These are phyloP conservation scores for Cephus rjabovi DNA, from an alignment of 2,888 invertebrate genomes.

Conservation along the genomic window DNA sequence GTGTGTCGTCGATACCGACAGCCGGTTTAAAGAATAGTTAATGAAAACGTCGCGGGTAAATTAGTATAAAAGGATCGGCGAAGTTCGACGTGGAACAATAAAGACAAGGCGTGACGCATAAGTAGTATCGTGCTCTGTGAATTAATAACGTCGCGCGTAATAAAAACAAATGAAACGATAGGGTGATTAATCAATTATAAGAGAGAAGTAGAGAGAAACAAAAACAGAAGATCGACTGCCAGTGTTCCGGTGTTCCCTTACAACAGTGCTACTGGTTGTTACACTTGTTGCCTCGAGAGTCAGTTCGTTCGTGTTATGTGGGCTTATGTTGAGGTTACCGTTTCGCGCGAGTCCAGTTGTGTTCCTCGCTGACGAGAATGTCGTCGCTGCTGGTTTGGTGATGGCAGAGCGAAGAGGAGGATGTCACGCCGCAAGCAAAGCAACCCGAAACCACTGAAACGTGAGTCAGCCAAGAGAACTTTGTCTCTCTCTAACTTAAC, in stretches of 20 bases:
- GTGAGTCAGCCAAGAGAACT: conserved; percentile 72
- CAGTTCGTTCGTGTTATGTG: conserved; percentile 7
- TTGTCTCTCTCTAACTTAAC: background rate
- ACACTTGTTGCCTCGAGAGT: conserved; percentile 16
- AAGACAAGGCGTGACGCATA: background rate
- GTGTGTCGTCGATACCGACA: conserved; percentile 10
- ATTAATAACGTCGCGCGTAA: background rate
- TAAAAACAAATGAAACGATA: background rate
- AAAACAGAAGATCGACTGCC: background rate
- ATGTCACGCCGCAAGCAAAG: conserved; percentile 97
- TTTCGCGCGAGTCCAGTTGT: conserved; percentile 1
- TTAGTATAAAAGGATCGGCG: background rate
- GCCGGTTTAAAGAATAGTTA: conserved; percentile 14
- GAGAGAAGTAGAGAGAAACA: background rate
- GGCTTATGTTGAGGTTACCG: conserved; percentile 8
- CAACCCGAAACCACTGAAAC: conserved; percentile 95
- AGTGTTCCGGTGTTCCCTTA: conserved; percentile 2
- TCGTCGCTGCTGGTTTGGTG: conserved; percentile 59
- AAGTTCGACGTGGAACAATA: background rate
- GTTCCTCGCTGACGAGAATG: conserved; percentile 33
- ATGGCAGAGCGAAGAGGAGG: conserved; percentile 60
- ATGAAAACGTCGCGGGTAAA: conserved; percentile 21
- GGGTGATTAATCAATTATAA: background rate
- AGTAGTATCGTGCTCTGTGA: background rate
- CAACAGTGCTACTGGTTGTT: conserved; percentile 17